Percentiles rank a stretch among this genome's conserved stretches.
These are phyloP conservation scores for Fistularia commersonii DNA, from an alignment of 2,797 vertebrate species.

Conservation along the genomic window DNA sequence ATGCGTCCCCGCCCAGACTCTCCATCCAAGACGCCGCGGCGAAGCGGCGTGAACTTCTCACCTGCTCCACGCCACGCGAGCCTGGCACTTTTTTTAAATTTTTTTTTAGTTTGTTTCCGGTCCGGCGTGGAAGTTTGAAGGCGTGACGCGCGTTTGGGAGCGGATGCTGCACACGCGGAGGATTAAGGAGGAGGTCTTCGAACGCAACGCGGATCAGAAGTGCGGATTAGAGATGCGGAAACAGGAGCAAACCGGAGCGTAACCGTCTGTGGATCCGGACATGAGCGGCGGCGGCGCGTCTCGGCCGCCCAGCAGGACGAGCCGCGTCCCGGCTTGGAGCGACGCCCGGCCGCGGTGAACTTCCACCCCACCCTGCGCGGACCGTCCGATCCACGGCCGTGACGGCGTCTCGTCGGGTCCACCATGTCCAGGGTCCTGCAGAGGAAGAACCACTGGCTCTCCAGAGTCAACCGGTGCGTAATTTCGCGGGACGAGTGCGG, in stretches of 20 bases:
- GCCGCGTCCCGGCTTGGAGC: constrained; percentile 40
- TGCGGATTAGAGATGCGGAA: constrained; percentile 57
- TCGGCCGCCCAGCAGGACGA: constrained; percentile 39
- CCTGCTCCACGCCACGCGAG: too few species aligned
- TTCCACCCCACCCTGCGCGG: too few species aligned
- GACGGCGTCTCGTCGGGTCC: constrained; percentile 46
- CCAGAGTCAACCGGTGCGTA: constrained; percentile 80
- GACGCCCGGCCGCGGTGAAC: constrained; percentile 46
- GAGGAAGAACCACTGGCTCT: constrained; percentile 90
- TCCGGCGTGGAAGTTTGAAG: too few species aligned
- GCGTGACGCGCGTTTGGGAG: too few species aligned
- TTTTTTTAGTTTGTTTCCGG: too few species aligned
- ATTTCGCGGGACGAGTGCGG: constrained; percentile 72
- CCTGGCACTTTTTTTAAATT: too few species aligned
- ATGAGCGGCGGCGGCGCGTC: constrained; percentile 27
- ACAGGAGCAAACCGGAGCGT: constrained; percentile 39
- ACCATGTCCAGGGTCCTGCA: constrained; percentile 86
- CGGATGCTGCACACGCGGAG: constrained; percentile 3
- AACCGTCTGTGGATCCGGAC: constrained; percentile 14
- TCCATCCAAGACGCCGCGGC: constrained; percentile 50
- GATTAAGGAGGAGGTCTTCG: constrained; percentile 19
- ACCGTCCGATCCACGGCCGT: constrained; percentile 40
- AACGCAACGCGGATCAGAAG: constrained; percentile 25
- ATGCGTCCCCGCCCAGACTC: constrained; percentile 66
- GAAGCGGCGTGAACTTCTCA: constrained; percentile 70